Evolutionary conservation across 2,797 vertebrate species (phyloP), one percentile per base, ranked within the genome.

Genomic region (Channa striata): DNA sequence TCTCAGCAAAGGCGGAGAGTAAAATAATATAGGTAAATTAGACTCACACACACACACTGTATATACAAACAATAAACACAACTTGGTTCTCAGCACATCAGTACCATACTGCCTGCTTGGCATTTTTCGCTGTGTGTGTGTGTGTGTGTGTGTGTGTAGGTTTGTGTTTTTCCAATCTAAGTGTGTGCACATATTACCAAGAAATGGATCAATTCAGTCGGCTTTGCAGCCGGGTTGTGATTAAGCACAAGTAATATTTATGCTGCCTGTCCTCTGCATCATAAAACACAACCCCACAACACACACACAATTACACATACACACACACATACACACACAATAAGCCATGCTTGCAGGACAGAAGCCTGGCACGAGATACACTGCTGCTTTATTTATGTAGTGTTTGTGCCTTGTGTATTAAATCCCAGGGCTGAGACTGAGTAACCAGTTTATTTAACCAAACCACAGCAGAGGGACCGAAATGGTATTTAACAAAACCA

Each of bases 381-480:
- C 68, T 25, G 39, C 79, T 46, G 57, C 69, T 74, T 94, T 93
- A 93, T 94, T 94, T 92, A 94, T 87, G 80, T 81, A 44, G 47
- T 51, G 63, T 81, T 80, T 80, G 81, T 77, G 72, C 61, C 59
- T 66, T 13, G 62, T 58, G 43, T 68, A 80, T 78, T 77, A 64
- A 75, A 58, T 85, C 77, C 49, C 54, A 66, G 50, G 68, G 52
- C 74, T 80, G 67, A 70, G 74, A 77, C 63, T 34, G 78, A 82
- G 76, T 77, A 88, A 78, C 81, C 79, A 77, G 84, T 86, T 83
- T 81, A 72, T 61, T 66, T 62, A 72, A 73, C 62, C 33, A 68
- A 82, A 65, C 60, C 68, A 54, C 37, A 65, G 64, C 60, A 59
- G 47, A 20, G 17, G 23, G 30, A 47, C 33, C 57, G 4, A 53